Percentiles rank a stretch among this genome's conserved stretches.
Conservation (phyloP, 2,797 vertebrate genomes). For the Liasis olivaceus region DNA sequence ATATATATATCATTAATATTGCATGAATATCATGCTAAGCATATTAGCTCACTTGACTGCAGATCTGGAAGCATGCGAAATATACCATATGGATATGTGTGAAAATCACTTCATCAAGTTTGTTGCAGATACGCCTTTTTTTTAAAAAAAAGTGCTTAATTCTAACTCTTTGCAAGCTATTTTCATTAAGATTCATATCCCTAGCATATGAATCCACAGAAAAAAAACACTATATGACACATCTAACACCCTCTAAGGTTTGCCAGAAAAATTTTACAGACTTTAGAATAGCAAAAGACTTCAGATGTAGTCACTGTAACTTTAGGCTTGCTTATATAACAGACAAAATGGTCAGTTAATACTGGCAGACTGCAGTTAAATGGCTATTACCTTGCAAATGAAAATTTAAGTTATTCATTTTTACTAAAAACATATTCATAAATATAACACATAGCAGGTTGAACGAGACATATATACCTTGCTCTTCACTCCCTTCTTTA, state of each 20-base stretch:
- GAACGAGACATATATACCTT: constrained; percentile 78
- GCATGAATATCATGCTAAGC: constrained; percentile 1
- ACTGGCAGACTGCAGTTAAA: neutral
- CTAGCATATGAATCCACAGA: neutral
- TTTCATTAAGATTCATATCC: neutral
- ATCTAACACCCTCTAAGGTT: constrained; percentile 36
- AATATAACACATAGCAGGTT: neutral
- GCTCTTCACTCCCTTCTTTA: constrained; percentile 90
- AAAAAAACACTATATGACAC: neutral
- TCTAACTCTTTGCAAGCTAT: neutral
- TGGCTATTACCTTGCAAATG: neutral
- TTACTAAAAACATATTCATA: neutral
- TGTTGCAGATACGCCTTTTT: neutral
- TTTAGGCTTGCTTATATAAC: neutral
- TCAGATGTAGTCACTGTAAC: neutral
- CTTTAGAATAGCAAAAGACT: constrained; percentile 2
- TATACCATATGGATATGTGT: constrained; percentile 13
- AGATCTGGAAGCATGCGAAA: neutral
- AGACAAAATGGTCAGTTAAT: neutral
- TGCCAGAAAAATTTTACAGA: constrained; percentile 17
- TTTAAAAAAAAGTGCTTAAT: neutral
- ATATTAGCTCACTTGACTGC: neutral
- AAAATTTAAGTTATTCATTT: neutral
- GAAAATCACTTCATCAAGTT: constrained; percentile 12
- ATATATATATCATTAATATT: neutral